Conservation (phyloP, 1,140 invertebrate genomes). For the Macrosteles quadrilineatus region DNA sequence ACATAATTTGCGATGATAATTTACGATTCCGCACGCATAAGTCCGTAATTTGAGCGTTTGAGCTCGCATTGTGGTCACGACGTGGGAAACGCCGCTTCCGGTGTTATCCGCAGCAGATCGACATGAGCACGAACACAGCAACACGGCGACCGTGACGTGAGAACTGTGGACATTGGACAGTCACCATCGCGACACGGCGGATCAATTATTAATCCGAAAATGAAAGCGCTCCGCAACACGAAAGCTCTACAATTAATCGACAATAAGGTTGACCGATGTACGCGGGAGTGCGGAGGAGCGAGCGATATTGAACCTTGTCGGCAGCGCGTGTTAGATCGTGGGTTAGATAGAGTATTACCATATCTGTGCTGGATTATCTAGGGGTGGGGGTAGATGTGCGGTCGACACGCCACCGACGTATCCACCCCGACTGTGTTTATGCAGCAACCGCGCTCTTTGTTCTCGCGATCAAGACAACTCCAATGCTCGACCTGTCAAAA, state of each 20-base stretch:
- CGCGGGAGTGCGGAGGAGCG: neutral
- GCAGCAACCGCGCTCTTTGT: constrained; percentile 25
- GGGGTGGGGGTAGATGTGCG: neutral
- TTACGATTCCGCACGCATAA: constrained; percentile 22
- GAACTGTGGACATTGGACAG: too few relatives aligned
- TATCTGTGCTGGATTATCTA: constrained; percentile 27
- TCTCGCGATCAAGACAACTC: constrained; percentile 17
- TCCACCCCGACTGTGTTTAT: neutral
- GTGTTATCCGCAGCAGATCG: constrained; percentile 19
- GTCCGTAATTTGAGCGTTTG: constrained; percentile 18
- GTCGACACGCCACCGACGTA: neutral
- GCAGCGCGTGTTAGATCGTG: constrained; percentile 25
- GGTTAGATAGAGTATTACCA: constrained; percentile 28
- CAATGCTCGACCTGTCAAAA: constrained; percentile 14
- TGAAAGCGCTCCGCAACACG: constrained; percentile 1
- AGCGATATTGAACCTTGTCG: constrained; percentile 27
- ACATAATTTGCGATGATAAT: constrained; percentile 17
- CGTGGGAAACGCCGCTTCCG: constrained; percentile 14
- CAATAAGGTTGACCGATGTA: constrained; percentile 12
- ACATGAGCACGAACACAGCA: too few relatives aligned
- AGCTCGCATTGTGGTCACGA: constrained; percentile 4
- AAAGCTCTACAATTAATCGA: constrained; percentile 22
- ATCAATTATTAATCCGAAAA: neutral
- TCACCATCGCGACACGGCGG: neutral
- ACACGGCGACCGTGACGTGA: too few relatives aligned